Evolutionary conservation across 2,797 vertebrate species (phyloP).

Genomic region (Martes flavigula): DNA sequence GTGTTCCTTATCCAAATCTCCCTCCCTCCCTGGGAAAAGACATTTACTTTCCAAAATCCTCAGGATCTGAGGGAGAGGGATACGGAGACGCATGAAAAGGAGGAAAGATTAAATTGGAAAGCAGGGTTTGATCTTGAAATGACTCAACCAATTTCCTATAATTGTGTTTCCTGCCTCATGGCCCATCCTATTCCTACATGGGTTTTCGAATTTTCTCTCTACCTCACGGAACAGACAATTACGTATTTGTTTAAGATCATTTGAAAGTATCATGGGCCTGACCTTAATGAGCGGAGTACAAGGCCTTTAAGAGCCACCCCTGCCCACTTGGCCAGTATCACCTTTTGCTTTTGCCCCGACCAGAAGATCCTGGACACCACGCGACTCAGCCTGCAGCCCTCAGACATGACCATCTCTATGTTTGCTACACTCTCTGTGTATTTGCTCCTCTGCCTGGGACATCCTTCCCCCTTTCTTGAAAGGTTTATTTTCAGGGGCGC

Average conservation of each 20-base stretch:
- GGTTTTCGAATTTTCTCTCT: background rate
- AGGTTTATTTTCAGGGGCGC: background rate
- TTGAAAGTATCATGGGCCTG: background rate
- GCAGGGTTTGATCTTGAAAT: background rate
- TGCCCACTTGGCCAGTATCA: accelerated
- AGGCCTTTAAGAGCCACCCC: accelerated
- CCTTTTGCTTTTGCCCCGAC: accelerated
- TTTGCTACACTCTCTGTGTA: background rate
- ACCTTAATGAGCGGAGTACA: background rate
- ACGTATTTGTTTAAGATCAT: background rate
- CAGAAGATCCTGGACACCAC: accelerated
- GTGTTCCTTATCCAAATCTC: background rate
- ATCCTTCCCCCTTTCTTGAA: background rate
- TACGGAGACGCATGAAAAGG: accelerated
- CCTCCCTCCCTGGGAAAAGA: background rate
- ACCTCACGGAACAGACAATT: background rate
- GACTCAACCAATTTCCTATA: background rate
- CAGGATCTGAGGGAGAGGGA: background rate
- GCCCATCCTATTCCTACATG: background rate
- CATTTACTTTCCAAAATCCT: background rate
- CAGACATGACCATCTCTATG: background rate
- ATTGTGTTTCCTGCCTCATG: background rate
- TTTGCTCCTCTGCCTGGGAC: background rate
- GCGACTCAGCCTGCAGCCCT: accelerated
- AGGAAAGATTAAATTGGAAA: background rate